These are phyloP conservation scores for Sinocyclocheilus maitianheensis DNA, from an alignment of 2,113 vertebrate genomes.

Conservation along the genomic window DNA sequence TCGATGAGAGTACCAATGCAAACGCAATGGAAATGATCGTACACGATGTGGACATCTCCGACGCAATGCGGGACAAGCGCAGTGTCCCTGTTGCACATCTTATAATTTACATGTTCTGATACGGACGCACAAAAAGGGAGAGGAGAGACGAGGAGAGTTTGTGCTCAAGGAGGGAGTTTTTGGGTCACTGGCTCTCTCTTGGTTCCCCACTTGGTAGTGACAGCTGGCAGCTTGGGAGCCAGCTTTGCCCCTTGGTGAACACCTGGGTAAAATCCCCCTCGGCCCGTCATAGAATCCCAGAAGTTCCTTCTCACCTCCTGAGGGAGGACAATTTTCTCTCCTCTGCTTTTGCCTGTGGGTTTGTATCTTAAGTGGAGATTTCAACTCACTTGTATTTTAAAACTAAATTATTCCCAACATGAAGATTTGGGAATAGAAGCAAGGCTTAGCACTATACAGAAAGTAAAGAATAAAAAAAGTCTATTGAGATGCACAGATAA, in stretches of 20 bases:
- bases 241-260: constrained; percentile 38
- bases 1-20: constrained; percentile 1
- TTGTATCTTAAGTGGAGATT: constrained; percentile 24
- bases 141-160: neutral
- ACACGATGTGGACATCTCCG: neutral
- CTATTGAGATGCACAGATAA: neutral
- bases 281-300: constrained; percentile 23
- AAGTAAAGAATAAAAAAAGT: neutral
- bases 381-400: neutral
- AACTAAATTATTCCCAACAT: neutral
- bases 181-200: constrained; percentile 36
- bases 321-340: constrained; percentile 16
- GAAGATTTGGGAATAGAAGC: neutral
- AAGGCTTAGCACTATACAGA: neutral
- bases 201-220: constrained; percentile 20
- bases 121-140: neutral
- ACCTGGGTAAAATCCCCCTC: constrained; percentile 36
- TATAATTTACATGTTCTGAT: neutral
- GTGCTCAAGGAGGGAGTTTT: constrained; percentile 16
- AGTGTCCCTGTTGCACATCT: neutral
- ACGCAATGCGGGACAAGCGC: neutral
- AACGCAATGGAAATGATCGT: neutral
- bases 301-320: constrained; percentile 20
- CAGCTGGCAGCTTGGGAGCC: constrained; percentile 33
- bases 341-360: constrained; percentile 8